Base-by-base conservation (phyloP, 2,888 invertebrate genomes). In the Hydrotaea diabolus region DNA sequence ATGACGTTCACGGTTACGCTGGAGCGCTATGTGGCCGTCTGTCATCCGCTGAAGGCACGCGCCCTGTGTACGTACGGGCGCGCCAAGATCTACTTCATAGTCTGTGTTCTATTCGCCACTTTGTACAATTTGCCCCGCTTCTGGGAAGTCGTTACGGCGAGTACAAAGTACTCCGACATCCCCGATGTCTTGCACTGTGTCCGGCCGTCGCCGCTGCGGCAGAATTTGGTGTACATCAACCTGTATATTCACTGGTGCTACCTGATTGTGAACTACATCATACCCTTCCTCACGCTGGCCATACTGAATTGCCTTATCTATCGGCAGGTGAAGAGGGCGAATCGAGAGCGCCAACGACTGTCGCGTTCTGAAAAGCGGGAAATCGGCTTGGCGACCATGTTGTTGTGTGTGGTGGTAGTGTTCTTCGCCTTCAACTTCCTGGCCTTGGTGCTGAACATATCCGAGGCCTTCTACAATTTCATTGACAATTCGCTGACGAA, bases 171-270 rank as follows among this genome's bases (percentile, higher is more conserved):
- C 55, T 90, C 88, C 1, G 86, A 88, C 3, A 87, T 89, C 75
- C 93, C 93, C 88, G 95, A 94, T 87, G 93, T 94, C 80, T 93
- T 96, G 66, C 96, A 96, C 92, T 96, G 96, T 91, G 94, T 96
- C 75, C 93, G 93, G 15, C 95, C 96, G 11, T 95, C 97, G 76
- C 92, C 93, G 19, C 92, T 96, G 86, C 94, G 97, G 85, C 94
- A 94, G 83, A 95, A 97, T 91, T 93, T 94, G 26, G 92, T 94
- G 0, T 98, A 98, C 93, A 95, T 96, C 82, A 95, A 95, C 53
- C 94, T 98, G 57, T 99, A 99, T 93, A 97, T 98, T 86, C 96
- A 98, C 91, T 98, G 98, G 96, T 94, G 98, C 93, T 98, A 99
- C 93, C 94, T 99, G 89, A 94, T 98, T 86, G 96, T 98, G 89